Evolutionary conservation across 2,888 invertebrate species (phyloP).

Genomic region (Coecobrya sp.): DNA sequence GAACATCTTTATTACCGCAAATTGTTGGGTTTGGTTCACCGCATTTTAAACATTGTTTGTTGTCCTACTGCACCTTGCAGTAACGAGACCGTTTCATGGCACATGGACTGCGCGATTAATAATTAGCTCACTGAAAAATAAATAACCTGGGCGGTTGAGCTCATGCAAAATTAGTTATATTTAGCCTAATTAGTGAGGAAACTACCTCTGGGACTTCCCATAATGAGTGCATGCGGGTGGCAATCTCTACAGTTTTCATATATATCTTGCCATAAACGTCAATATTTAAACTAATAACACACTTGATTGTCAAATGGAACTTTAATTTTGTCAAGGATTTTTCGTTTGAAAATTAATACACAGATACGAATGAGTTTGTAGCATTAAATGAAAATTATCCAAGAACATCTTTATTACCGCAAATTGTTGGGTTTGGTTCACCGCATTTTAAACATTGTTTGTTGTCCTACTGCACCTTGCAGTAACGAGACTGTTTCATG

Average conservation of each 20-base stretch:
- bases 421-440: slow-evolving; percentile 64
- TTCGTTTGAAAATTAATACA: neutral
- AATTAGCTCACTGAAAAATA: slow-evolving; percentile 1
- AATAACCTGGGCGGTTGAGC: slow-evolving; percentile 18
- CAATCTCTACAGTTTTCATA: neutral
- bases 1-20: slow-evolving; percentile 60
- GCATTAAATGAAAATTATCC: neutral
- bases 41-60: slow-evolving; percentile 31
- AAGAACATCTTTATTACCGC: slow-evolving; percentile 59
- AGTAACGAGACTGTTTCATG: neutral
- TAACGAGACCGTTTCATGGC: slow-evolving; percentile 14
- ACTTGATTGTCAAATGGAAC: slow-evolving; percentile 22
- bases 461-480: slow-evolving; percentile 28
- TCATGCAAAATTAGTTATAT: slow-evolving; percentile 27
- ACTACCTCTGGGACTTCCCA: neutral
- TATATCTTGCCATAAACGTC: slow-evolving; percentile 26
- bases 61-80: slow-evolving; percentile 24
- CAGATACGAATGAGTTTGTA: too few species aligned
- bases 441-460: slow-evolving; percentile 37
- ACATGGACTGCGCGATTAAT: slow-evolving; percentile 7
- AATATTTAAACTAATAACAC: slow-evolving; percentile 15
- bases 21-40: slow-evolving; percentile 63
- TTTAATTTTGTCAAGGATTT: slow-evolving; percentile 2
- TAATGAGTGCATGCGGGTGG: slow-evolving; percentile 18
- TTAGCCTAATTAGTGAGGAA: slow-evolving; percentile 34